Base-by-base conservation (phyloP, 2,888 invertebrate species). In the Auanema freiburgensis region DNA sequence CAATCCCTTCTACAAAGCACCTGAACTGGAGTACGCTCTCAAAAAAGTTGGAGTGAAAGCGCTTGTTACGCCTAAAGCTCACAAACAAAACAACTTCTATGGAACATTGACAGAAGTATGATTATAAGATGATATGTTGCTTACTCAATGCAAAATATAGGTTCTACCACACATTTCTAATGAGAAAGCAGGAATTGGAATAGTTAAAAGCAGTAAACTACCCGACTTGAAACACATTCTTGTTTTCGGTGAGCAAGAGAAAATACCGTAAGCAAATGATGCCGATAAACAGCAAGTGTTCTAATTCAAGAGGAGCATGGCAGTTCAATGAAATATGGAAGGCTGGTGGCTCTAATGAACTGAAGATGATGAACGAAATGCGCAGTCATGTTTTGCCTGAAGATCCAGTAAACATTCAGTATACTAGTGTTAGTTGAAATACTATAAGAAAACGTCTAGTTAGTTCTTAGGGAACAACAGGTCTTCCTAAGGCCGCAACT, bases 1-100 rank as follows among this genome's bases (percentile, higher is more conserved):
- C 40, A 93, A 93, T 63, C 87, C 92, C 0, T 88, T 88, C 0
- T 91, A 90, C 81, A 88, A 89, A 81, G 85, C 87, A 0, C 84
- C 85, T 11, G 93, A 93, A 83, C 75, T 92, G 1, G 87, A 89
- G 55, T 91, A 89, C 81, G 89, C 89, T 58, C 80, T 93, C 14
- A 88, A 89, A 41, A 90, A 91, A 85, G 90, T 86, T 10, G 74
- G 71, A 41, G 67, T 70, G 25, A 89, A 89, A 77, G 89, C 89
- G 0, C 82, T 92, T 3, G 84, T 92, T 1, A 86, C 89, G 1
- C 88, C 89, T 0, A 88, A 88, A 53, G 84, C 80, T 0, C 90
- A 88, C 80, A 89, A 89, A 80, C 86, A 85, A 0, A 89, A 89
- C 68, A 86, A 90, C 71, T 92, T 89, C 81, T 41, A 52, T 25